These are phyloP conservation scores for Catostylus mosaicus DNA, from an alignment of 30 jellyfish, hydroid and myxozoan species.

Conservation along the genomic window DNA sequence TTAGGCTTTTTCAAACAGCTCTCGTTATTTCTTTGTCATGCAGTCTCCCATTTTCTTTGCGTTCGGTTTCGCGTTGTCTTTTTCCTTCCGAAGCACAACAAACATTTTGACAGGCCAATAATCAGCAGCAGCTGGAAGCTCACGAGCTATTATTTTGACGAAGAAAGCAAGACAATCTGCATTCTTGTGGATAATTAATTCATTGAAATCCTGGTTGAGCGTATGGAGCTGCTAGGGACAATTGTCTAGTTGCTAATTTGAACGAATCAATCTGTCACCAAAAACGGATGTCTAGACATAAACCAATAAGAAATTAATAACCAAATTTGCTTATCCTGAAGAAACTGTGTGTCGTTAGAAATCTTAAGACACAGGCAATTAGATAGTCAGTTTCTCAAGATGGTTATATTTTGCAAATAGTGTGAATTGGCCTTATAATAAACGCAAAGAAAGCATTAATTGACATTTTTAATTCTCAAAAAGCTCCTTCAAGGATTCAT, in stretches of 20 bases:
- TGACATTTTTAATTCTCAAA: too few species aligned
- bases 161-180: not conserved
- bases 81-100: not conserved
- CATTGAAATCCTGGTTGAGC: not conserved
- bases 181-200: not conserved
- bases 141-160: not conserved
- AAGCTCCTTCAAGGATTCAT: too few species aligned
- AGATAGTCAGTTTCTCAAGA: not conserved
- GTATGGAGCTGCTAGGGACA: not conserved
- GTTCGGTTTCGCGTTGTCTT: not conserved
- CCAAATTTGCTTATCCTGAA: not conserved
- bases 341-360: not conserved
- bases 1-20: not conserved
- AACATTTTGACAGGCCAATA: not conserved
- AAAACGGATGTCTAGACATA: constrained; percentile 5
- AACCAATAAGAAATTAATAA: constrained; percentile 20
- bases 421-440: not conserved
- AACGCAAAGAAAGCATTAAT: too few species aligned
- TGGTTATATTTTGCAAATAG: not conserved
- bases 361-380: not conserved
- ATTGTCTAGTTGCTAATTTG: constrained; percentile 29
- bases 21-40: not conserved
- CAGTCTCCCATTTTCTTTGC: not conserved
- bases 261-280: constrained; percentile 25
- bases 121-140: constrained; percentile 14